Evolutionary conservation across 1,140 invertebrate genomes (phyloP), one percentile per base, ranked within the genome.

Genomic region (Conus ventricosus): DNA sequence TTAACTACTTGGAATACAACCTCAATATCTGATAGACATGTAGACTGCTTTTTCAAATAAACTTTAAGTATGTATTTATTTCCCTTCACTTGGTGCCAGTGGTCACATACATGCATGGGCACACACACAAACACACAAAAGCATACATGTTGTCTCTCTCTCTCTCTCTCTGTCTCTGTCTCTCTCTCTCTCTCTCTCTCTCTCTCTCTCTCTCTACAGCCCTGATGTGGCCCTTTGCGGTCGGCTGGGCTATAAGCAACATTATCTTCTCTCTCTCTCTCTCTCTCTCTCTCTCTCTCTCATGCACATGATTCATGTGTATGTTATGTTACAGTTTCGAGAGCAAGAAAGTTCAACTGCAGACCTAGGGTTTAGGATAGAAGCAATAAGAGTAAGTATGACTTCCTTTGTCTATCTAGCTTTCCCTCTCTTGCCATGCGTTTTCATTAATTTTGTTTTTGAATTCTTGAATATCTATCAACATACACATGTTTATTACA

Each of bases 281-380:
- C 20, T 75, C 71, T 75, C 71, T 39, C 39, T 39, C 39, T 39
- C 39, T 39, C 39, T 39, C 39, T 39, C 39, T 39, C 39, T 39
- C 39, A 39, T 39, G 39, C 39, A 39, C 39, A 63, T 1, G 4
- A 53, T 78, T 84, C 2, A 4, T 71, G 15, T 60, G 20, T 55
- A 51, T 17, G 55, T 80, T 87, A n/a, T 63, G 75, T 89, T 91
- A 71, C 91, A 95, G 94, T 95, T 95, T 84, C 89, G 99, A 84
- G 99, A 99, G 95, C 98, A 98, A 20, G 99, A 99, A 93, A 99
- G 98, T 51, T 99, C 98, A 71, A 99, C 98, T 10, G 97, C 98
- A 0, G 98, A 97, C 8, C 96, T 99, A 75, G 99, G 99, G 82
- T 99, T 99, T 95, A 96, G 99, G 90, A 98, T 99, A 93, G 99